Conservation (phyloP, 2,797 vertebrate species). For the Loris lydekkerianus region DNA sequence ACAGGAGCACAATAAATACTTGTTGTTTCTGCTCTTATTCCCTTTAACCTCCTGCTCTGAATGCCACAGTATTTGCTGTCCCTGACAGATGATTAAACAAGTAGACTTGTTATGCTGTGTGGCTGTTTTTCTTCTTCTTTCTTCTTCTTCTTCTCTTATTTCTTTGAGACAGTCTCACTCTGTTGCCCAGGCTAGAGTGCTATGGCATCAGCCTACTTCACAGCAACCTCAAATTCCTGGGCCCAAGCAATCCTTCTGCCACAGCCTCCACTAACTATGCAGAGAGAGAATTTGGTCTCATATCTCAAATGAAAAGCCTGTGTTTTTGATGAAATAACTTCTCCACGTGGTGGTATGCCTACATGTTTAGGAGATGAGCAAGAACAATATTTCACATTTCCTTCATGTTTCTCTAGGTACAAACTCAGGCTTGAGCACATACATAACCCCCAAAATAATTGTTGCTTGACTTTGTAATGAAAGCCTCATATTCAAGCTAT, state of each 20-base stretch:
- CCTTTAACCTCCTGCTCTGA: constrained; percentile 12
- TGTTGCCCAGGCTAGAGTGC: too few relatives aligned
- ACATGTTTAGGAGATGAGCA: background rate
- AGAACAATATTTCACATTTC: background rate
- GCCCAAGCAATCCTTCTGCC: too few relatives aligned
- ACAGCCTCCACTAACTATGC: background rate
- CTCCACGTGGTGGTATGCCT: background rate
- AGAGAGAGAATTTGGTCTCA: background rate
- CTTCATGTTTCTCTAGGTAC: background rate
- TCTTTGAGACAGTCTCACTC: too few relatives aligned
- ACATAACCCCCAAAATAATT: background rate
- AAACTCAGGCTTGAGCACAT: background rate
- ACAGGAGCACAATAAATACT: background rate
- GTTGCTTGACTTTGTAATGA: background rate
- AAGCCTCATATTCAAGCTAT: background rate
- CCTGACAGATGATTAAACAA: background rate
- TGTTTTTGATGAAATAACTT: background rate
- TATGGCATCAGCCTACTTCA: too few relatives aligned
- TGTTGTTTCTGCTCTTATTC: background rate
- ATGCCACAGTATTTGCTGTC: background rate
- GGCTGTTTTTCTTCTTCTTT: background rate
- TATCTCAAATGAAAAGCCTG: background rate
- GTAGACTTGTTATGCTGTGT: background rate
- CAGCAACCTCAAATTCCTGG: too few relatives aligned
- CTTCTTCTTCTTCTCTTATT: too few relatives aligned